A percentile compares a stretch with the other conserved stretches of the same genome.
Conservation (phyloP, 2,888 invertebrate species). For the Julus scandinavius region DNA sequence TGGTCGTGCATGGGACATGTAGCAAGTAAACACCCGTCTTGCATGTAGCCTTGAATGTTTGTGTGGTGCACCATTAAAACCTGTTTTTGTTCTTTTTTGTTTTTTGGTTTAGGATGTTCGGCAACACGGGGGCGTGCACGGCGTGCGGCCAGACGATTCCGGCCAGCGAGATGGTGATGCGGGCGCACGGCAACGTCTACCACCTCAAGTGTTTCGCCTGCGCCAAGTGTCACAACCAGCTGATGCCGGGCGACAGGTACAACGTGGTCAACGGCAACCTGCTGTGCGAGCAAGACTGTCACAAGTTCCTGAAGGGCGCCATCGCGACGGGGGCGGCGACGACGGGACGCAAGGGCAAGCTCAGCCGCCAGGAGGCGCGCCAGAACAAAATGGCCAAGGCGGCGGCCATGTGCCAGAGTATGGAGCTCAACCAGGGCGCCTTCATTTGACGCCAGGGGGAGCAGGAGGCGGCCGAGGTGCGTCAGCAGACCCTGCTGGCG, state of each 20-base stretch:
- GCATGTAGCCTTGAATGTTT: too few relatives aligned
- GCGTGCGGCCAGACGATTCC: slow-evolving; percentile 93
- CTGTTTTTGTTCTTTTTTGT: slow-evolving; percentile 49
- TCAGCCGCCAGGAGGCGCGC: slow-evolving; percentile 73
- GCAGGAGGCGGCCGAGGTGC: slow-evolving; percentile 53
- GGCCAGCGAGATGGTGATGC: slow-evolving; percentile 92
- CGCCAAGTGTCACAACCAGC: slow-evolving; percentile 89
- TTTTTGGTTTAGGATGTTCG: slow-evolving; percentile 79
- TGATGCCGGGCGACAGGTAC: slow-evolving; percentile 92
- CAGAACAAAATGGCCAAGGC: slow-evolving; percentile 58
- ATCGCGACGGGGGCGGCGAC: slow-evolving; percentile 59
- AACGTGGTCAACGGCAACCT: slow-evolving; percentile 89
- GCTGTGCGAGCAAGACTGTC: slow-evolving; percentile 96
- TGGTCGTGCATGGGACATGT: too few relatives aligned
- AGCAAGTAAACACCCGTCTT: too few relatives aligned
- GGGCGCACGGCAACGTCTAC: slow-evolving; percentile 81
- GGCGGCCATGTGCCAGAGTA: slow-evolving; percentile 57
- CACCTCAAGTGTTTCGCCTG: slow-evolving; percentile 96
- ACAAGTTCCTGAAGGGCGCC: slow-evolving; percentile 80
- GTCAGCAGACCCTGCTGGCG: slow-evolving; percentile 44
- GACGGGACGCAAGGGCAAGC: slow-evolving; percentile 84
- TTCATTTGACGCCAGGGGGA: slow-evolving; percentile 58
- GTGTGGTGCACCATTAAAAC: neutral
- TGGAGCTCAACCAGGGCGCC: slow-evolving; percentile 58
- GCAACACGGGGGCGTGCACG: slow-evolving; percentile 87